A percentile compares a stretch with the other conserved stretches of the same genome.
Conservation (phyloP, 2,113 vertebrate species). For the Phrynosoma platyrhinos region DNA sequence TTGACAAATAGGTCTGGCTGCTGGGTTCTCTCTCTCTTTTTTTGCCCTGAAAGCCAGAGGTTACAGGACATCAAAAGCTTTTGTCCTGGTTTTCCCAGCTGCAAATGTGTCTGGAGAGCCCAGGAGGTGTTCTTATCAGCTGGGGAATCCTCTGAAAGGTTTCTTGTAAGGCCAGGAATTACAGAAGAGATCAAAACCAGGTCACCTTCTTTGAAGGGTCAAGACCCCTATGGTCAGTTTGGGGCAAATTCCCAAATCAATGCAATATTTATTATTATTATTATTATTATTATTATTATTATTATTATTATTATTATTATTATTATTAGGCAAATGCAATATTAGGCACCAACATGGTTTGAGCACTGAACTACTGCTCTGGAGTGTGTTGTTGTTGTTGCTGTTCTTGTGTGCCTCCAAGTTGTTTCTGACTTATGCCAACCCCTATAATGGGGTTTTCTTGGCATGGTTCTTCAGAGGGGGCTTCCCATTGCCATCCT, state of each 20-base stretch:
- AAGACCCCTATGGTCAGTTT: neutral
- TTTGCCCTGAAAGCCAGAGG: neutral
- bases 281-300: neutral
- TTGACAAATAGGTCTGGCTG: no score
- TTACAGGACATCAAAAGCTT: neutral
- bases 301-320: neutral
- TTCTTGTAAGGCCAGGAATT: neutral
- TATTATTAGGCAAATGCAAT: no score
- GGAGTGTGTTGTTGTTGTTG: no score
- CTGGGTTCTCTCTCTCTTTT: neutral
- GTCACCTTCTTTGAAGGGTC: neutral
- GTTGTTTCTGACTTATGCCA: no score
- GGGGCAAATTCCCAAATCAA: neutral
- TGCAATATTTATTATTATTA: neutral
- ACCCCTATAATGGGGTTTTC: no score
- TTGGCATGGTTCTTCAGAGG: no score
- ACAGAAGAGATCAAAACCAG: neutral
- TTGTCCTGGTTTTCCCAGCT: neutral
- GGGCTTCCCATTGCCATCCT: no score
- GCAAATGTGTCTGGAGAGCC: neutral
- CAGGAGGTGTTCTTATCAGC: neutral
- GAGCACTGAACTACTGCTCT: no score
- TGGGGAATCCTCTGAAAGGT: neutral
- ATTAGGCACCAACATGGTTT: no score
- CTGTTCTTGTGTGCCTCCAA: no score